Percentiles rank a stretch among this genome's conserved stretches.
Conservation (phyloP, 2,797 vertebrate genomes). For the Onychomys arenicola region DNA sequence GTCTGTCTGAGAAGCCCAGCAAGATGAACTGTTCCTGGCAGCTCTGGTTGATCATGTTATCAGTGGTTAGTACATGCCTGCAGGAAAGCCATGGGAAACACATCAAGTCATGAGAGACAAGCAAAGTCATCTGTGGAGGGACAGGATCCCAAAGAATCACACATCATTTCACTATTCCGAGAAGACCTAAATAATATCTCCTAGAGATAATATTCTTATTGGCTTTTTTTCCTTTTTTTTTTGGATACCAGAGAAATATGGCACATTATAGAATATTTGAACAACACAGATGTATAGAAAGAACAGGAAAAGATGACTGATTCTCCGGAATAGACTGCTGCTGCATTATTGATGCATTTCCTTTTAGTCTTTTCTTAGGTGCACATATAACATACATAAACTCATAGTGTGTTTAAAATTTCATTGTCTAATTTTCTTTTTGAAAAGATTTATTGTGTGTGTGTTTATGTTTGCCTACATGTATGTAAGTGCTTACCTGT, state of each 20-base stretch:
- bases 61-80: not conserved
- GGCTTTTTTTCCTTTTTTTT: not conserved
- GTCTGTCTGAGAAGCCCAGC: slow-evolving; percentile 69
- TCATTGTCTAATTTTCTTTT: not conserved
- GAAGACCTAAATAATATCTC: not conserved
- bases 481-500: not conserved
- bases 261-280: not conserved
- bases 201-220: not conserved
- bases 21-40: slow-evolving; percentile 65
- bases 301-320: not conserved
- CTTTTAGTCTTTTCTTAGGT: not conserved
- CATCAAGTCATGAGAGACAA: not conserved
- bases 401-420: not conserved
- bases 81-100: not conserved
- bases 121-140: not conserved
- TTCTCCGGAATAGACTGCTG: not conserved
- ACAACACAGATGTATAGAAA: not conserved
- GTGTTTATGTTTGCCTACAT: not conserved
- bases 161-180: not conserved
- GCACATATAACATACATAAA: not conserved
- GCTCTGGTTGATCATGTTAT: slow-evolving; percentile 66
- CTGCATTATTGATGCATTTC: not conserved
- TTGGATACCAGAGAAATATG: not conserved
- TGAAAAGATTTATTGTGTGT: not conserved
- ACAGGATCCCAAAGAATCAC: not conserved